These are phyloP conservation scores for Helicoverpa zea DNA, from an alignment of 1,140 invertebrate species.

Conservation along the genomic window DNA sequence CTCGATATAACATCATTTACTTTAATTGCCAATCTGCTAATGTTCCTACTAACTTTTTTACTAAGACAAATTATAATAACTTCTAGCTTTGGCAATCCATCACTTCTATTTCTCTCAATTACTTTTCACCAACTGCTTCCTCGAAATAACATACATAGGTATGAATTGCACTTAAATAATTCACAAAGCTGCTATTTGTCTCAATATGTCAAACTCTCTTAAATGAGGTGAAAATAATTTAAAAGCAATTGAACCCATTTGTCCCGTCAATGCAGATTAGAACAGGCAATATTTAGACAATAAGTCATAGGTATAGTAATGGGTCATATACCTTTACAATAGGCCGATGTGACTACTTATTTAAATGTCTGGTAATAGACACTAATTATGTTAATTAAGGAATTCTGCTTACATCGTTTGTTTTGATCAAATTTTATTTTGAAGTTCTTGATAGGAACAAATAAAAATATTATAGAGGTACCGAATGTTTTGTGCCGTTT, in stretches of 20 bases:
- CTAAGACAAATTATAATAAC: background rate
- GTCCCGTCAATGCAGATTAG: background rate
- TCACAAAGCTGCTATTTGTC: background rate
- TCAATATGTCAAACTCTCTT: background rate
- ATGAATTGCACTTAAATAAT: background rate
- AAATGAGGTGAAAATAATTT: conserved; percentile 47
- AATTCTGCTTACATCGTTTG: too few relatives aligned
- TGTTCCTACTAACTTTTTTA: background rate
- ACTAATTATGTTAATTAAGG: too few relatives aligned
- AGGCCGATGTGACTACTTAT: too few relatives aligned
- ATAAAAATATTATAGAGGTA: too few relatives aligned
- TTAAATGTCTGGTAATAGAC: too few relatives aligned
- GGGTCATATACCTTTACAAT: background rate
- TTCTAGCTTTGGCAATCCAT: background rate
- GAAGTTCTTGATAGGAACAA: too few relatives aligned
- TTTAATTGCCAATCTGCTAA: background rate
- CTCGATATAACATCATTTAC: background rate
- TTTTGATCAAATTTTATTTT: too few relatives aligned
- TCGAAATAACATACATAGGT: background rate
- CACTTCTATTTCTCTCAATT: background rate
- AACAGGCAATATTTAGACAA: background rate
- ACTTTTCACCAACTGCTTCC: background rate
- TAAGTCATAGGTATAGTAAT: background rate
- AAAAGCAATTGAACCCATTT: conserved; percentile 41
- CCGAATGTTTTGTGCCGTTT: too few relatives aligned